Evolutionary conservation across 2,888 invertebrate genomes (phyloP).

Genomic region (Heteromyza rotundicornis): DNA sequence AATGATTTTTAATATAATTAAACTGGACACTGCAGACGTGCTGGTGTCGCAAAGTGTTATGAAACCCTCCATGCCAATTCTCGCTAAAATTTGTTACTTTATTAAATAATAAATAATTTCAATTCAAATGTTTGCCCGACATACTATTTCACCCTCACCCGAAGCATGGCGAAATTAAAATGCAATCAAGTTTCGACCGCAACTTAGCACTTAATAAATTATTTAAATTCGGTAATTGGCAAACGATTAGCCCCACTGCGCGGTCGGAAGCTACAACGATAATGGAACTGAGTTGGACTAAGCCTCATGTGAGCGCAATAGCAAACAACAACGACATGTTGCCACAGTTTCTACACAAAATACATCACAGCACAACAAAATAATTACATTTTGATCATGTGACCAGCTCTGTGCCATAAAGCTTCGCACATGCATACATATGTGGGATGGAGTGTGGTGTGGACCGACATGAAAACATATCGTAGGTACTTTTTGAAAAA

Average conservation of each 20-base stretch:
- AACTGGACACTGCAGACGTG: neutral
- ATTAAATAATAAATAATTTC: too few relatives aligned
- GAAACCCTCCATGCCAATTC: too few relatives aligned
- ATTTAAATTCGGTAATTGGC: conserved; percentile 14
- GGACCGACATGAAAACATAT: too few relatives aligned
- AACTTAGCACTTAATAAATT: conserved; percentile 13
- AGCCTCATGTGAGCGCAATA: too few relatives aligned
- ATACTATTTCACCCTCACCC: too few relatives aligned
- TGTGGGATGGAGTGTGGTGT: too few relatives aligned
- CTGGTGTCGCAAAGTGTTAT: neutral
- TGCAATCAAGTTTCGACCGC: neutral
- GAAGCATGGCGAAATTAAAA: neutral
- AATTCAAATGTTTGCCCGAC: too few relatives aligned
- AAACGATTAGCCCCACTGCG: conserved; percentile 8
- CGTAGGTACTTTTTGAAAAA: neutral
- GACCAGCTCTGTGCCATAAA: neutral
- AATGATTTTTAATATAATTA: neutral
- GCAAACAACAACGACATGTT: neutral
- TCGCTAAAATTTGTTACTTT: too few relatives aligned
- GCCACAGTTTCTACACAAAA: neutral
- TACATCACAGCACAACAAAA: conserved; percentile 5
- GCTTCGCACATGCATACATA: neutral
- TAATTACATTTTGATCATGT: conserved; percentile 15
- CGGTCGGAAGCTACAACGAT: neutral
- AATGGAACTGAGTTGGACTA: too few relatives aligned